A percentile compares a stretch with the other conserved stretches of the same genome.
These are phyloP conservation scores for Pseudoips prasinana DNA, from an alignment of 2,888 invertebrate species.

Conservation along the genomic window DNA sequence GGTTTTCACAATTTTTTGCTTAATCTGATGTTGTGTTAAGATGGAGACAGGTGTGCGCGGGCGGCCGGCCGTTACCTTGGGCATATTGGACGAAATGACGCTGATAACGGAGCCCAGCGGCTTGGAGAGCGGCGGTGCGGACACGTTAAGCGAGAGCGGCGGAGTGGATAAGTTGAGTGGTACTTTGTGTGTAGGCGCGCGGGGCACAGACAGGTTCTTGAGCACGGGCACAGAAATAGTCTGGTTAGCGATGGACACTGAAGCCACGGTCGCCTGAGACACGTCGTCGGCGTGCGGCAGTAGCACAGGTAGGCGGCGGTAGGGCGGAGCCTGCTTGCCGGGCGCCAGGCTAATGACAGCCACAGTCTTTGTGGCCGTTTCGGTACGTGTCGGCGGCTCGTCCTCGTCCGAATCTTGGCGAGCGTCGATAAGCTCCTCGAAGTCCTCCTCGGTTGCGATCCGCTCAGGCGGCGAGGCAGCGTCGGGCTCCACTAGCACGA, in stretches of 20 bases:
- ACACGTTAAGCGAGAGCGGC: constrained; percentile 50
- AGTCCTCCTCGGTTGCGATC: constrained; percentile 85
- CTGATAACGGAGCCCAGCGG: constrained; percentile 74
- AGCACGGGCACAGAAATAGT: constrained; percentile 76
- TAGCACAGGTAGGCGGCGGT: constrained; percentile 64
- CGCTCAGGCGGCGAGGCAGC: constrained; percentile 84
- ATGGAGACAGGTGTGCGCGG: constrained; percentile 67
- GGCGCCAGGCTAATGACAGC: constrained; percentile 76
- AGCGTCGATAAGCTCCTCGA: constrained; percentile 85
- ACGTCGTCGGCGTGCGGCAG: constrained; percentile 77
- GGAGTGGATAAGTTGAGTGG: constrained; percentile 58
- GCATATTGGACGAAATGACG: constrained; percentile 70
- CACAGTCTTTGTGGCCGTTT: constrained; percentile 78
- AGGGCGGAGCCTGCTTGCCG: constrained; percentile 60
- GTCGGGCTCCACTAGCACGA: constrained; percentile 83
- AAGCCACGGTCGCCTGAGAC: constrained; percentile 82
- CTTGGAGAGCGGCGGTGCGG: constrained; percentile 64
- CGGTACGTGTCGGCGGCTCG: constrained; percentile 69
- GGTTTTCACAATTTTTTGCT: constrained; percentile 77
- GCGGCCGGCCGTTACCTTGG: constrained; percentile 55
- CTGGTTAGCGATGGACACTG: constrained; percentile 77
- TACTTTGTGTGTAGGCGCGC: constrained; percentile 37
- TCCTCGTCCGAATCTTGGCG: constrained; percentile 74
- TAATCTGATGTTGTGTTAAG: constrained; percentile 73
- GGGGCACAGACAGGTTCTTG: constrained; percentile 65